Evolutionary conservation across 2,888 invertebrate species (phyloP).

Genomic region (Argyresthia albistria): DNA sequence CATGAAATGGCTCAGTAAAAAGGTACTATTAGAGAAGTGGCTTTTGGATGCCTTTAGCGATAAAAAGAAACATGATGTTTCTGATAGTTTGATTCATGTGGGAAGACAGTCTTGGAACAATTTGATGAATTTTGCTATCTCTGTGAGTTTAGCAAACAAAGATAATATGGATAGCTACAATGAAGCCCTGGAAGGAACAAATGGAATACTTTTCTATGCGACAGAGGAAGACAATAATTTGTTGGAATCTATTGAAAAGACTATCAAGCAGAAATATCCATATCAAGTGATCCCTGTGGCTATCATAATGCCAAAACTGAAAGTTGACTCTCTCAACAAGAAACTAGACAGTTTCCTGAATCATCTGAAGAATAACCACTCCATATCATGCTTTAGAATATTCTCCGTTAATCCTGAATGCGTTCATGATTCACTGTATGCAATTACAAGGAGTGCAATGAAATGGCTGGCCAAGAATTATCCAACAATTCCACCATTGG

Average conservation of each 20-base stretch:
- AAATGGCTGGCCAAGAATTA: conserved; percentile 66
- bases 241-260: conserved; percentile 31
- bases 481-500: conserved; percentile 62
- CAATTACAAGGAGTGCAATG: conserved; percentile 43
- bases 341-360: conserved; percentile 29
- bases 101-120: conserved; percentile 59
- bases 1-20: conserved; percentile 46
- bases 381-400: conserved; percentile 47
- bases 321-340: conserved; percentile 19
- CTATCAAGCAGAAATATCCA: conserved; percentile 41
- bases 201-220: conserved; percentile 48
- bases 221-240: conserved; percentile 34
- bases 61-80: conserved; percentile 36
- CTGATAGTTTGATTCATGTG: conserved; percentile 44
- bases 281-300: conserved; percentile 56
- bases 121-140: conserved; percentile 59
- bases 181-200: conserved; percentile 56
- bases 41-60: conserved; percentile 57
- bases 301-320: conserved; percentile 35
- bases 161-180: conserved; percentile 20
- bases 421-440: conserved; percentile 33
- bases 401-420: conserved; percentile 35
- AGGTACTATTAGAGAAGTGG: conserved; percentile 60
- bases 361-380: conserved; percentile 28
- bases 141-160: conserved; percentile 41